These are phyloP conservation scores for Aethina tumida DNA, from an alignment of 1,140 invertebrate species.

Conservation along the genomic window DNA sequence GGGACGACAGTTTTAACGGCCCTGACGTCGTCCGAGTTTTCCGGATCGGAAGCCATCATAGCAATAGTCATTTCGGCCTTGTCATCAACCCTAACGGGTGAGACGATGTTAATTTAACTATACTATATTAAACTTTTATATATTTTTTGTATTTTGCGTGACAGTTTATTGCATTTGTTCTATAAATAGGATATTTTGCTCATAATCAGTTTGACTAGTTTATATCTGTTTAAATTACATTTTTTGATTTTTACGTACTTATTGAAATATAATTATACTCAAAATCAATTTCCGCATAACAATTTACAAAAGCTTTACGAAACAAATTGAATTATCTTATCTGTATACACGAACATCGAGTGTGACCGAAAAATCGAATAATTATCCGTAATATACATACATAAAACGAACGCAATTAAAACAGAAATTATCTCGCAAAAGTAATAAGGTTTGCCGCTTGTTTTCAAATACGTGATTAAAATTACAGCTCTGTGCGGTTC, in stretches of 20 bases:
- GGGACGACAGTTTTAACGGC: slow-evolving; percentile 28
- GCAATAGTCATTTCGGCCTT: slow-evolving; percentile 27
- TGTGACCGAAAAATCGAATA: too few relatives aligned
- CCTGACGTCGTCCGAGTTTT: slow-evolving; percentile 29
- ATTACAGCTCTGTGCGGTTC: slow-evolving; percentile 23
- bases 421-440: neutral
- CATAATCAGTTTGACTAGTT: neutral
- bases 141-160: neutral
- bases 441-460: too few relatives aligned
- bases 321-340: slow-evolving; percentile 1
- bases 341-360: neutral
- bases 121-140: neutral
- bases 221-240: slow-evolving; percentile 5
- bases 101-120: slow-evolving; percentile 4
- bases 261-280: too few relatives aligned
- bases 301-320: neutral
- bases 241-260: too few relatives aligned
- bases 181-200: neutral
- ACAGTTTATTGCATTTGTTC: slow-evolving; percentile 6
- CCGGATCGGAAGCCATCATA: slow-evolving; percentile 27
- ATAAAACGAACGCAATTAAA: neutral
- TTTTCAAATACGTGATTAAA: neutral
- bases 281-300: too few relatives aligned
- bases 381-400: too few relatives aligned
- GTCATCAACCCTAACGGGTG: slow-evolving; percentile 28